Evolutionary conservation across 2,113 vertebrate species (phyloP).

Genomic region (Antechinus stuartii): DNA sequence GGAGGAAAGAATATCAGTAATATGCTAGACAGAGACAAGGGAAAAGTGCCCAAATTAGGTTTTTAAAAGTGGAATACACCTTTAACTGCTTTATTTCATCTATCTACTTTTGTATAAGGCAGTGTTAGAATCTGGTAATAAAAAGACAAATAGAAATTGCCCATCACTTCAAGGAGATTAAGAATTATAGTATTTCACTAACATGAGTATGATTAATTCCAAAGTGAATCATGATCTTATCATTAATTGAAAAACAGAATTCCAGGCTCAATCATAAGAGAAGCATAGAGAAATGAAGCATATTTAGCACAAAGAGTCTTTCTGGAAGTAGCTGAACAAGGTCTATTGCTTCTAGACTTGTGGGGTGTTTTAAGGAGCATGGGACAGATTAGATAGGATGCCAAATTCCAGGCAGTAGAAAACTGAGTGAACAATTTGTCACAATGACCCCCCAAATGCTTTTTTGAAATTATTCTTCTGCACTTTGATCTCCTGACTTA

Average conservation of each 20-base stretch:
- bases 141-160: not conserved
- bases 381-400: not conserved
- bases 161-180: not conserved
- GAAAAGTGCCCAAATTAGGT: not conserved
- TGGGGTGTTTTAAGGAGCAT: not conserved
- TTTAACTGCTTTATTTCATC: not conserved
- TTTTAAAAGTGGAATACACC: not conserved
- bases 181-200: not conserved
- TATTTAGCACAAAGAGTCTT: not conserved
- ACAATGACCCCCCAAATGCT: too few species aligned
- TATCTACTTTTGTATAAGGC: not conserved
- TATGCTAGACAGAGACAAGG: not conserved
- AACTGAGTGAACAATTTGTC: not conserved
- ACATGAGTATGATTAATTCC: not conserved
- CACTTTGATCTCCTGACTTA: not conserved
- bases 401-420: not conserved
- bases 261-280: not conserved
- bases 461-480: not conserved
- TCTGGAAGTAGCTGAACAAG: not conserved
- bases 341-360: not conserved
- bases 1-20: not conserved
- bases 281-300: not conserved
- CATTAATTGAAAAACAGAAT: not conserved
- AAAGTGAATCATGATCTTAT: not conserved
- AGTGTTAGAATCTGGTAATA: not conserved